phyloP scores from a whole-genome alignment of 2,113 vertebrate species.

The Platysteira castanea region DNA sequence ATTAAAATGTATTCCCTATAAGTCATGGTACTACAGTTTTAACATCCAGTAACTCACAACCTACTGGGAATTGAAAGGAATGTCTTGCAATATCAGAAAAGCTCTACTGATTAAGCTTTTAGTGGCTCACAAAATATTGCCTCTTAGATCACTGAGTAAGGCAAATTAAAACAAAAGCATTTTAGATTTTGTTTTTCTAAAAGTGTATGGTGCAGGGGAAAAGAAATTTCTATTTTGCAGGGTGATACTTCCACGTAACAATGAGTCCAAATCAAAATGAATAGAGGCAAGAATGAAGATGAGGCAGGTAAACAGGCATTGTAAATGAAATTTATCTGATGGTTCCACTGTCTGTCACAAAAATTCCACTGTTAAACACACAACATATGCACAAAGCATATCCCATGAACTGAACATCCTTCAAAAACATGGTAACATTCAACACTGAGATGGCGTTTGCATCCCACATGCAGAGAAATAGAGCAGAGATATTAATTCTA shows the following conservation, averaged over 20 bases:
- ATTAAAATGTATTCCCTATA: constrained; percentile 25
- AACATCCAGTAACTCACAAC: constrained; percentile 2
- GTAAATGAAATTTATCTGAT: not conserved
- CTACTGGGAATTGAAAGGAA: not conserved
- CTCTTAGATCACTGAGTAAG: not conserved
- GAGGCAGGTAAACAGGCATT: not conserved
- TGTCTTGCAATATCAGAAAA: not conserved
- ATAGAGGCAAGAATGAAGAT: not conserved
- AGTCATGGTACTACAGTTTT: constrained; percentile 18
- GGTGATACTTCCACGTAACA: not conserved
- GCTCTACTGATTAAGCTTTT: constrained; percentile 1
- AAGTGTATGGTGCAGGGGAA: not conserved
- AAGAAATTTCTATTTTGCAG: not conserved
- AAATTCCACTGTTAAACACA: not conserved
- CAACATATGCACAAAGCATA: not conserved
- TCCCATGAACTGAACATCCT: not conserved
- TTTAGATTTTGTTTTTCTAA: not conserved
- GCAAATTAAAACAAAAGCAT: not conserved
- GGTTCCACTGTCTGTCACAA: not conserved
- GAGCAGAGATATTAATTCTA: not conserved
- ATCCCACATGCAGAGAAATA: not conserved
- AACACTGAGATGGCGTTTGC: not conserved
- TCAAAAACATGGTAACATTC: not conserved
- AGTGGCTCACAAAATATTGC: not conserved
- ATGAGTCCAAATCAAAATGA: not conserved